Evolutionary conservation across 37 sponge, comb jelly and placozoan genomes (phyloP).

Genomic region (Geodia barretti): DNA sequence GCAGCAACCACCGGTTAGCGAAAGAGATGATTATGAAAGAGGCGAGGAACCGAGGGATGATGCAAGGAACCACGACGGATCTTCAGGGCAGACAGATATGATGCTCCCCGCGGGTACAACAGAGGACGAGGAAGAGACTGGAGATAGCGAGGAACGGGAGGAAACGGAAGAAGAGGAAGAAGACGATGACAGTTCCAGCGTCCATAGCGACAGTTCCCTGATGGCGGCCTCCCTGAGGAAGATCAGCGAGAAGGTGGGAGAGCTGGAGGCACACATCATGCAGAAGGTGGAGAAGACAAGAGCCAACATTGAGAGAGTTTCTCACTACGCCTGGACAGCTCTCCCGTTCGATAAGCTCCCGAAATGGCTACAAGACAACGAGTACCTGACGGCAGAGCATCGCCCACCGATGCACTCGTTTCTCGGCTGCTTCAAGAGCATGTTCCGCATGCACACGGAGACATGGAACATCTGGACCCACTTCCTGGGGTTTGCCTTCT

Average conservation of each 20-base stretch:
- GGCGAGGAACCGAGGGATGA: no score
- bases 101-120: no score
- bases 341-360: constrained; percentile 84
- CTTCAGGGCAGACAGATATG: no score
- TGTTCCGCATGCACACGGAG: constrained; percentile 91
- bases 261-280: not conserved
- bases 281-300: not conserved
- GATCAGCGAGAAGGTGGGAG: not conserved
- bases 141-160: not conserved
- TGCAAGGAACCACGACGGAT: no score
- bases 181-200: not conserved
- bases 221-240: not conserved
- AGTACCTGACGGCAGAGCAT: constrained; percentile 69
- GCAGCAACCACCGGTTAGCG: no score
- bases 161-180: not conserved
- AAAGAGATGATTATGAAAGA: no score
- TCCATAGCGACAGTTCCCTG: not conserved
- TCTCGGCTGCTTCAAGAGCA: constrained; percentile 73
- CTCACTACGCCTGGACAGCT: constrained; percentile 59
- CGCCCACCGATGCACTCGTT: constrained; percentile 88
- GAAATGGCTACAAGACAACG: constrained; percentile 92
- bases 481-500: constrained; percentile 80
- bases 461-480: constrained; percentile 99
- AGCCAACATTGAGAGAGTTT: constrained; percentile 17
- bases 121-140: not conserved